phyloP scores from a whole-genome alignment of 2,113 vertebrate species.

The Lamprotornis superbus region DNA sequence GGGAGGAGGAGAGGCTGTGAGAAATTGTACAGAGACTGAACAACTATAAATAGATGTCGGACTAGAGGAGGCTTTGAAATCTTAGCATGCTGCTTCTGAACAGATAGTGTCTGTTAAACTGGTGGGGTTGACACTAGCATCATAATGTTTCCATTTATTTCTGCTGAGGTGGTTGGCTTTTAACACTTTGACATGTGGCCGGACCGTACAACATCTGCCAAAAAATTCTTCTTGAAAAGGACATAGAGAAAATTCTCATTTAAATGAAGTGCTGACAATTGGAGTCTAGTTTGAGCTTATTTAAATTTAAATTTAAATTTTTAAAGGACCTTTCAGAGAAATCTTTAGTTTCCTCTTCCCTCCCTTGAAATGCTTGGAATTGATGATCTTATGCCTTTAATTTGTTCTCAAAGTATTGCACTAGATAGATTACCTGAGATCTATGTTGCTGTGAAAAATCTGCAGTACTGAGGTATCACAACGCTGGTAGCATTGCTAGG shows the following conservation, averaged over 20 bases:
- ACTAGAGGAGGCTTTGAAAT: constrained; percentile 60
- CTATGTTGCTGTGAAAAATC: not conserved
- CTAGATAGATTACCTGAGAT: not conserved
- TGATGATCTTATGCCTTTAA: not conserved
- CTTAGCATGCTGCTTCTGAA: constrained; percentile 45
- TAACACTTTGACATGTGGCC: not conserved
- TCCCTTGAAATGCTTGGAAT: not conserved
- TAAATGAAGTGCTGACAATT: not conserved
- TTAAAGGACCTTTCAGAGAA: not conserved
- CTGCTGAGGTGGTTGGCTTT: not conserved
- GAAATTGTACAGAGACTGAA: constrained; percentile 39
- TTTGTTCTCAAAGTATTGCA: not conserved
- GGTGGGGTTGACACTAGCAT: constrained; percentile 14
- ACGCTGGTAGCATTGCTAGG: not conserved
- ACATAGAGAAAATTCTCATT: not conserved
- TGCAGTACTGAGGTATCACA: constrained; percentile 2
- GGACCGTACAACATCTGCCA: not conserved
- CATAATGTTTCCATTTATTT: constrained; percentile 31
- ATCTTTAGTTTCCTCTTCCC: not conserved
- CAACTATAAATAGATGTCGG: constrained; percentile 61
- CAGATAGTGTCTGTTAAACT: constrained; percentile 26
- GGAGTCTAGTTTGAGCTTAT: not conserved
- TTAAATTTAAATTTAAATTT: not conserved
- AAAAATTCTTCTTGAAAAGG: not conserved
- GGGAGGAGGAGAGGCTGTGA: constrained; percentile 13